phyloP scores from a whole-genome alignment of 2,888 invertebrate genomes.

The Archaeoteleia sp. region DNA sequence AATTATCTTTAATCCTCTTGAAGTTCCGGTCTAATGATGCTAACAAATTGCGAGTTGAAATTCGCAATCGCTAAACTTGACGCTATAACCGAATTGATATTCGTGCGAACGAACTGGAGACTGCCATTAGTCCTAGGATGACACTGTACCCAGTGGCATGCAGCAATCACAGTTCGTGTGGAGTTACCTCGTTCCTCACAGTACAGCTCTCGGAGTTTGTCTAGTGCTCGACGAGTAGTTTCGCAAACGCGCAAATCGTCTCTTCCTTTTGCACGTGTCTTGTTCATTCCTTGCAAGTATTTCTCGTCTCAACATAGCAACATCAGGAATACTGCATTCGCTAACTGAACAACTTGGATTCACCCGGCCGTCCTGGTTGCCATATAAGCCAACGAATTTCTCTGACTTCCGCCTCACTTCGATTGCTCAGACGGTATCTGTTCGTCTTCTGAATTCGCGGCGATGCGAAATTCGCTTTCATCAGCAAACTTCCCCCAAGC shows the following conservation, averaged over 20 bases:
- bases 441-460: slow-evolving; percentile 35
- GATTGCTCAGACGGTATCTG: slow-evolving; percentile 15
- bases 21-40: no score
- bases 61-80: slow-evolving; percentile 22
- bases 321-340: slow-evolving; percentile 19
- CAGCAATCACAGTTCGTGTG: slow-evolving; percentile 67
- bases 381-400: slow-evolving; percentile 33
- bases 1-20: no score
- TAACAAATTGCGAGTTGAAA: no score
- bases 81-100: slow-evolving; percentile 28
- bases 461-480: slow-evolving; percentile 42
- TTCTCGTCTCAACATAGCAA: slow-evolving; percentile 13
- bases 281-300: slow-evolving; percentile 35
- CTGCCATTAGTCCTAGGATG: slow-evolving; percentile 36
- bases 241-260: slow-evolving; percentile 1
- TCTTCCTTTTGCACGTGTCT: slow-evolving; percentile 18
- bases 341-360: slow-evolving; percentile 32
- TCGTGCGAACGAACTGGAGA: slow-evolving; percentile 32
- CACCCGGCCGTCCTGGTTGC: slow-evolving; percentile 13
- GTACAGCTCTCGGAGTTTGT: slow-evolving; percentile 21
- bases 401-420: background rate
- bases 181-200: slow-evolving; percentile 56
- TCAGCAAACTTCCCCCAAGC: slow-evolving; percentile 52
- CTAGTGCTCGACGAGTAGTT: slow-evolving; percentile 23
- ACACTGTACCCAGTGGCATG: slow-evolving; percentile 49